Conservation (phyloP, 30 jellyfish, hydroid and myxozoan species). For the Hydractinia echinata region DNA sequence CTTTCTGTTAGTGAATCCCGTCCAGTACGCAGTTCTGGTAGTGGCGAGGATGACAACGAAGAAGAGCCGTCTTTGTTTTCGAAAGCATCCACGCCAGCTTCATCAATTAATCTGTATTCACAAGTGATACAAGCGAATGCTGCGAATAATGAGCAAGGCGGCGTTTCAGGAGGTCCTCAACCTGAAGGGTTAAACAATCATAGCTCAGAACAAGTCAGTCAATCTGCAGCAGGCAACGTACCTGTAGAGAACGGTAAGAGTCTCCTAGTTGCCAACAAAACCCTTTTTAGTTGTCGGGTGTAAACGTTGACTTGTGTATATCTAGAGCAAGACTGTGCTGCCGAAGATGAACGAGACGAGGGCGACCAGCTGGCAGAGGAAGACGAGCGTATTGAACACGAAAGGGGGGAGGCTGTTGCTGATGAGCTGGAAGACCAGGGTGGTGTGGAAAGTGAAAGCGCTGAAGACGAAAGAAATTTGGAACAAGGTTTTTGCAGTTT, state of each 20-base stretch:
- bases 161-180: not conserved
- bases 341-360: constrained; percentile 14
- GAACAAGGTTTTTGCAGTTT: not conserved
- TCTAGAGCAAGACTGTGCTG: not conserved
- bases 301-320: not conserved
- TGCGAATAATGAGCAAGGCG: not conserved
- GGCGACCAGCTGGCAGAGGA: not conserved
- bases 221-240: too few species aligned
- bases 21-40: constrained; percentile 81
- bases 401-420: constrained; percentile 17
- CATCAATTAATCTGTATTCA: constrained; percentile 27
- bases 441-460: constrained; percentile 23
- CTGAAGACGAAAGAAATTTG: constrained; percentile 31
- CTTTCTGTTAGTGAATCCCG: constrained; percentile 82
- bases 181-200: not conserved
- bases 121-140: constrained; percentile 1
- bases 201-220: constrained; percentile 2
- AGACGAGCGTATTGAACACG: not conserved
- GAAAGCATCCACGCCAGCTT: constrained; percentile 34
- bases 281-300: not conserved
- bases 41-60: constrained; percentile 87
- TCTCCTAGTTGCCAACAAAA: not conserved
- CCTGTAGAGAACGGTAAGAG: too few species aligned
- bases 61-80: constrained; percentile 66
- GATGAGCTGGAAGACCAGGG: not conserved